A percentile compares a stretch with the other conserved stretches of the same genome.
Evolutionary conservation across 2,888 invertebrate genomes (phyloP).

Genomic region (Acanthosepion esculentum): DNA sequence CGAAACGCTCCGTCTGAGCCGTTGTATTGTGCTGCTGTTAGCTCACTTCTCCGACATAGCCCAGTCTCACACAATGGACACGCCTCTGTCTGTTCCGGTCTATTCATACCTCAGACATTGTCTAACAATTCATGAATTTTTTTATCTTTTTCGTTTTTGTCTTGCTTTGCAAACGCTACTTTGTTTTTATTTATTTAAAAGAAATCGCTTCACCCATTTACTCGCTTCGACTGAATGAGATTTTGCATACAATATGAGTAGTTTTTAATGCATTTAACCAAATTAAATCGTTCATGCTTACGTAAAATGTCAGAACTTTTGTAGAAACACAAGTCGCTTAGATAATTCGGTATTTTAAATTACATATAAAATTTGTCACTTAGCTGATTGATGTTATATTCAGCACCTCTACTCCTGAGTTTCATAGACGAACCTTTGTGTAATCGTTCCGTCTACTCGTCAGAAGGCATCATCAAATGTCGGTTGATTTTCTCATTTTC

Average conservation of each 20-base stretch:
- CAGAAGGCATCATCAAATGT: too few species aligned
- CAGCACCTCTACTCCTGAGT: too few species aligned
- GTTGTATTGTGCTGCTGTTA: background rate
- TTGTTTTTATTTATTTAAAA: constrained; percentile 33
- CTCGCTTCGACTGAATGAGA: background rate
- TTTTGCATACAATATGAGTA: background rate
- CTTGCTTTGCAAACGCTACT: background rate
- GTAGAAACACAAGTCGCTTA: too few species aligned
- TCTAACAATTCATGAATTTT: background rate
- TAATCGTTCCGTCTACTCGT: too few species aligned
- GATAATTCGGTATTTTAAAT: too few species aligned
- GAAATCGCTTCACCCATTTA: background rate
- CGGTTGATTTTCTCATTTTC: too few species aligned
- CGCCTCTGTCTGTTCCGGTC: constrained; percentile 8
- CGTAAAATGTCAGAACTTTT: background rate
- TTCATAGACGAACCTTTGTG: too few species aligned
- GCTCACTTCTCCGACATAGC: background rate
- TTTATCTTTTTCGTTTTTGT: background rate
- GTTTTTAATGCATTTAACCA: background rate
- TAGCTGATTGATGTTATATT: too few species aligned
- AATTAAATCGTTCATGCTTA: background rate
- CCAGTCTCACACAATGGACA: constrained; percentile 18
- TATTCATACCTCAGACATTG: background rate
- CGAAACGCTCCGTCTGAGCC: background rate
- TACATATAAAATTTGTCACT: too few species aligned